Percentiles rank a stretch among this genome's conserved stretches.
phyloP scores from a whole-genome alignment of 2,888 invertebrate species.

The Pemphredon lugubris region DNA sequence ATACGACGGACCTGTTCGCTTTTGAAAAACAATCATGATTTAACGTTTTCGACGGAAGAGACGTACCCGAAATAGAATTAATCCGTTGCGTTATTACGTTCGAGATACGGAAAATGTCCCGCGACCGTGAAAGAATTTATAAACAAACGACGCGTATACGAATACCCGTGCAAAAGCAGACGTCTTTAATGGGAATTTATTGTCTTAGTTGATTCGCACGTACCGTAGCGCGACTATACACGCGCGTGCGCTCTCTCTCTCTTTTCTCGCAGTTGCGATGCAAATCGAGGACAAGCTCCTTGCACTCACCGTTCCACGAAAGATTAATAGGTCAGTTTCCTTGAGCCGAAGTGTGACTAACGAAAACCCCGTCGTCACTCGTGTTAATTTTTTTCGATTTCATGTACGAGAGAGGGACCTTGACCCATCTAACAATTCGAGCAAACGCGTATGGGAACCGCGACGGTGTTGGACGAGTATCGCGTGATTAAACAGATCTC shows the following conservation, averaged over 20 bases:
- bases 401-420: conserved; percentile 42
- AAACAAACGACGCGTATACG: conserved; percentile 8
- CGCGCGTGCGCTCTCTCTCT: not conserved
- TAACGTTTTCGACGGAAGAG: too few species aligned
- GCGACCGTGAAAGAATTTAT: conserved; percentile 26
- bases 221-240: conserved; percentile 5
- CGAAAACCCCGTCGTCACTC: conserved; percentile 48
- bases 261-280: conserved; percentile 25
- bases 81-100: too few species aligned
- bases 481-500: too few species aligned
- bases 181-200: conserved; percentile 52
- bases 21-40: too few species aligned
- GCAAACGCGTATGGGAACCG: conserved; percentile 24
- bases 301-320: conserved; percentile 47
- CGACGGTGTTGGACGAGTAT: conserved; percentile 32
- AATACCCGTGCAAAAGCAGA: too few species aligned
- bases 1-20: too few species aligned
- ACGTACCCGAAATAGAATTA: too few species aligned
- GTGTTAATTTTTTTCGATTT: conserved; percentile 53
- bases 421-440: conserved; percentile 53
- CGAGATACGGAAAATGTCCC: conserved; percentile 1
- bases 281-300: conserved; percentile 40
- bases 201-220: conserved; percentile 14
- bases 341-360: conserved; percentile 61
- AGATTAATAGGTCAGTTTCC: conserved; percentile 66